Evolutionary conservation across 1,140 invertebrate species (phyloP).

Genomic region (Batillaria attramentaria): DNA sequence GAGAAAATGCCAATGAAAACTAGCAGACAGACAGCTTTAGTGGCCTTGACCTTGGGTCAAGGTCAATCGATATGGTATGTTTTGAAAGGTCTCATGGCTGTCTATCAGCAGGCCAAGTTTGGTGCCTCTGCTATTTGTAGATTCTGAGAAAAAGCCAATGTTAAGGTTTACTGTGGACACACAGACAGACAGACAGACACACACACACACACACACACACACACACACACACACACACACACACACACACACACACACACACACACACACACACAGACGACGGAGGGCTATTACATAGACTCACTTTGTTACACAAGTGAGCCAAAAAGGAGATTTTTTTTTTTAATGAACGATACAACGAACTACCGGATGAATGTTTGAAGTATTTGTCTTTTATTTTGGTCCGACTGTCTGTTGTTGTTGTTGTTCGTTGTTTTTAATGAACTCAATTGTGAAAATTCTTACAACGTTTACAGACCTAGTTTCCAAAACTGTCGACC

Average conservation of each 20-base stretch:
- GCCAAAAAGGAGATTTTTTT: background rate
- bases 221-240: background rate
- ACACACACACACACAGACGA: conserved; percentile 2
- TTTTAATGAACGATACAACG: background rate
- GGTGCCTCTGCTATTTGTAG: no score
- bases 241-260: background rate
- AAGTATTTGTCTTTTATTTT: background rate
- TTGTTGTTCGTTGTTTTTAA: background rate
- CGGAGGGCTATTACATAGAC: background rate
- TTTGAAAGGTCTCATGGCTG: no score
- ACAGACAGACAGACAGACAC: background rate
- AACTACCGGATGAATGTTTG: background rate
- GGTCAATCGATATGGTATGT: no score
- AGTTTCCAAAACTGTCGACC: no score
- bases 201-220: background rate
- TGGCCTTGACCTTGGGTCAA: no score
- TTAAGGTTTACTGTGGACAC: background rate
- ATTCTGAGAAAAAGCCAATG: background rate
- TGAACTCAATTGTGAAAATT: no score
- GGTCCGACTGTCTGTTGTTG: background rate
- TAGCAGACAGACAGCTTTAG: no score
- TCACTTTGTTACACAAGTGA: background rate
- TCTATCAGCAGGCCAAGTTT: no score
- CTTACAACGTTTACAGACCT: no score
- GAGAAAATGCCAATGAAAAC: no score